Evolutionary conservation across 2,113 vertebrate genomes (phyloP), one percentile per base, ranked within the genome.

Genomic region (Gadus macrocephalus): DNA sequence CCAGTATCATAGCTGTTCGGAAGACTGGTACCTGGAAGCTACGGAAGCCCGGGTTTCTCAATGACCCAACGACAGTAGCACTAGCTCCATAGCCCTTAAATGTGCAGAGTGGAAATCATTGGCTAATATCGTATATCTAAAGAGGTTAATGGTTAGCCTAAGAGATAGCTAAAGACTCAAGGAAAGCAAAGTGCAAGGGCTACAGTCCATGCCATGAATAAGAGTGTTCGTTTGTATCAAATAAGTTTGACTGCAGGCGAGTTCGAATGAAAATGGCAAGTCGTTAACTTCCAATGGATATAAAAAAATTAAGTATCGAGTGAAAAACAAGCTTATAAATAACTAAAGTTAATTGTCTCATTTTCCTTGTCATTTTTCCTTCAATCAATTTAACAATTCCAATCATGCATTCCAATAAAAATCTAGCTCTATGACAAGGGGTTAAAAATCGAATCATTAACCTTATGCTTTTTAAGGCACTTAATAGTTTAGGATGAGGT

Each of bases 81-180:
- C 68, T 14, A n/a, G 60, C 49, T 56, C 11, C 35, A 67, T 66
- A 6, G 3, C 25, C 4, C 62, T 22, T 28, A 7, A 31, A 65
- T 42, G 38, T 62, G 1, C 4, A 16, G 53, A 19, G 14, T 58
- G 64, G 19, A 70, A 75, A 64, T 19, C 53, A 28, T 49, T 75
- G 17, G 66, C 15, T 55, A 28, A 6, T 35, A 75, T 5, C n/a
- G 15, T 53, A 19, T 66, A n/a, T 53, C 11, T 4, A 17, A 53
- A 53, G 4, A 9, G 72, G 73, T 53, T 83, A 83, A 70, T 81
- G 66, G 16, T 77, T 80, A 78, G 79, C 71, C 42, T 4, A 59
- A 72, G 19, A 67, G 16, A 19, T 1, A 15, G 3, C 25, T 79
- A 78, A 81, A 78, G 79, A 76, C 15, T 6, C 17, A 58, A 61